Base-by-base conservation (phyloP, 2,888 invertebrate species). In the Stegophylla sp. region DNA sequence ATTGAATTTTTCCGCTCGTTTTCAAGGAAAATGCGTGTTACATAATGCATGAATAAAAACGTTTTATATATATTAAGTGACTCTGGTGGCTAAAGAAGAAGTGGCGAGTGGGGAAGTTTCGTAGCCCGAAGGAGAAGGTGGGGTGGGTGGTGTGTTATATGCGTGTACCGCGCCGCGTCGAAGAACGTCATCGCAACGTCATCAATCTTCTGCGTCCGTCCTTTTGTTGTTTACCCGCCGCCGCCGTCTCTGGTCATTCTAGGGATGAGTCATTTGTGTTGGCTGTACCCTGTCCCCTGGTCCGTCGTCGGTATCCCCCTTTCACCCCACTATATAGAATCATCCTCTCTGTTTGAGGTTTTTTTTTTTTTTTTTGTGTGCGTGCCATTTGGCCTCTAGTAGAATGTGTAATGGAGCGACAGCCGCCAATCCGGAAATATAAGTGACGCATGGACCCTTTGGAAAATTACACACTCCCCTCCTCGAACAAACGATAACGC, bases 21-120 rank as follows among this genome's bases (percentile, higher is more conserved):
- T 61, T 53, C 48, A 61, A 43, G 59, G 48, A 79, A 79, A 69
- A 69, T 45, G 69, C 69, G 77, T 45, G 77, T 79, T 79, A 48
- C 77, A 79, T 79, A 79, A 79, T 79, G 69, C 77, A 79, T 79
- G 77, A 79, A 79, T 79, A 79, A 79, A 77, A 79, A 79, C 77
- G 69, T 79, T 79, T 79, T 79, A 79, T 79, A 79, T 79, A 69
- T 79, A 79, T 79, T 79, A 79, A 79, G 77, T 79, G 77, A 79
- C 77, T 69, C 56, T 43, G 69, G 63, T 15, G 41, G 41, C 17
- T 23, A 17, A 41, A 13, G 23, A 51, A 1, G 28, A 28, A 28
- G 28, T 28, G 34, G 15, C 48, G 17, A 1, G 67, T n/a, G 53
- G 34, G 45, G 45, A 64, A 43, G 56, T 53, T 43, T 51, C 17